Base-by-base conservation (phyloP, 2,888 invertebrate species). In the Trachelus stipa region DNA sequence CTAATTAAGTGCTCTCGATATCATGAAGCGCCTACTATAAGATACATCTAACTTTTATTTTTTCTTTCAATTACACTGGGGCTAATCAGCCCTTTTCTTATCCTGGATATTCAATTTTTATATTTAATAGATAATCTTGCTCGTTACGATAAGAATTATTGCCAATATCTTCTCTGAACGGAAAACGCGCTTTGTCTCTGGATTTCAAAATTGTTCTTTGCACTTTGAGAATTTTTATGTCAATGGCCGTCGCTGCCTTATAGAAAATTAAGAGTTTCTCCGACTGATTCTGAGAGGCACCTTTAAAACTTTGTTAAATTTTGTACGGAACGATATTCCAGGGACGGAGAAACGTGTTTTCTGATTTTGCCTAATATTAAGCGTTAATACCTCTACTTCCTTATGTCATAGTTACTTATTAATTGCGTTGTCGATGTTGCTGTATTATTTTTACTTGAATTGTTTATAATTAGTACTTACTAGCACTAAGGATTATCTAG, bases 21-120 rank as follows among this genome's bases (percentile, higher is more conserved):
- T 79, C 75, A 79, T 74, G 37, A 56, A 34, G 77, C 73, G 40
- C 35, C 73, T 12, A 71, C 12, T 71, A 4, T 71, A 71, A 31
- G 71, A 31, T 30, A n/a, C 2, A 30, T 33, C 31, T 33, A 30
- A 4, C 23, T 71, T 30, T 69, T 15, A 33, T 11, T 69, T 71
- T 71, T 6, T 6, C 11, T 33, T 6, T 30, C 30, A 1, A 40
- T 40, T 15, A 23, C 9, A 15, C 23, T 1, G 23, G 9, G 40
- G 9, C 23, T 1, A 40, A 23, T 23, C 23, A 15, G 40, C 23
- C 40, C 40, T 30, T 31, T 71, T 71, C 33, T 71, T 33, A n/a
- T 71, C 31, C 33, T 71, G 33, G 31, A 33, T 11, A 71, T 71
- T 71, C 4, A 31, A 71, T 71, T 33, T 31, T 71, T 71, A 15